These are phyloP conservation scores for Florisuga fusca DNA, from an alignment of 2,797 vertebrate species.

Conservation along the genomic window DNA sequence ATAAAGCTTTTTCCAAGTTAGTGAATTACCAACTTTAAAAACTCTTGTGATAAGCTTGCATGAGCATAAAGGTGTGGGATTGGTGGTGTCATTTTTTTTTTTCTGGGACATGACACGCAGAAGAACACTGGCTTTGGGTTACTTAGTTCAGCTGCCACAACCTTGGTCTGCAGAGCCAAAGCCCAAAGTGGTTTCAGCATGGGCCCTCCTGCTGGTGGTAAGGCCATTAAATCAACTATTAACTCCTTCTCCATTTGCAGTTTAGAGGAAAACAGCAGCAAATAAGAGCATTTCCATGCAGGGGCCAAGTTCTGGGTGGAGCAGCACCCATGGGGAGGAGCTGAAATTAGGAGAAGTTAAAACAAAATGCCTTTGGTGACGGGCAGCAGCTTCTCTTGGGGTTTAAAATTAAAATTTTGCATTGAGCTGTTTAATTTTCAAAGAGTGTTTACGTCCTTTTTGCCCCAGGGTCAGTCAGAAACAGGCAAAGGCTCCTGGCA, in stretches of 20 bases:
- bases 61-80: background rate
- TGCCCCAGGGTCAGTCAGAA: background rate
- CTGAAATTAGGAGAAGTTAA: background rate
- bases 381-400: background rate
- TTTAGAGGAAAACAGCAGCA: background rate
- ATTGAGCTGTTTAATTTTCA: background rate
- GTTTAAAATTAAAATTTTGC: background rate
- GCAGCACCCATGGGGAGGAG: background rate
- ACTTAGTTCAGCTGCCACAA: background rate
- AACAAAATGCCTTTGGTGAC: background rate
- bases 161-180: background rate
- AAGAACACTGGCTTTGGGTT: fast-evolving
- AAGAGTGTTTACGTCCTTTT: background rate
- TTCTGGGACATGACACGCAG: background rate
- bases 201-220: background rate
- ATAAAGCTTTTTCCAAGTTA: background rate
- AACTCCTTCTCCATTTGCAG: background rate
- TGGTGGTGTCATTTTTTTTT: background rate
- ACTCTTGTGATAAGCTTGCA: background rate
- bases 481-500: background rate
- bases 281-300: background rate
- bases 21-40: background rate
- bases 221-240: background rate
- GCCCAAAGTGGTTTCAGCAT: background rate
- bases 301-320: background rate